Evolutionary conservation across 1,140 invertebrate genomes (phyloP).

Genomic region (Parasteatoda tepidariorum): DNA sequence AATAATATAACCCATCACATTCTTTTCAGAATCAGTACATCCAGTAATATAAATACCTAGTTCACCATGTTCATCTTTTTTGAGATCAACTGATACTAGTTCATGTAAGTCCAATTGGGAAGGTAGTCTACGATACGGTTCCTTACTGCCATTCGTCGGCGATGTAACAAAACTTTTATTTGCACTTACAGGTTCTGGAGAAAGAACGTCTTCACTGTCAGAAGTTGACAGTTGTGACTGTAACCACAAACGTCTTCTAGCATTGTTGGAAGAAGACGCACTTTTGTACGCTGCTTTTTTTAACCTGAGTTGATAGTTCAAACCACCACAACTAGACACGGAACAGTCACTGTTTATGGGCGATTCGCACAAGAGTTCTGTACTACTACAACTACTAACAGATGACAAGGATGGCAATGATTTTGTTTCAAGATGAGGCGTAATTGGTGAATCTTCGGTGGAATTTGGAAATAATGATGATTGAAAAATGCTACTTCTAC

Average conservation of each 20-base stretch:
- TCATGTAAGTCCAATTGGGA: constrained; percentile 51
- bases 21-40: constrained; percentile 76
- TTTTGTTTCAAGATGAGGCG: constrained; percentile 19
- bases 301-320: constrained; percentile 54
- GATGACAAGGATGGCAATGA: constrained; percentile 31
- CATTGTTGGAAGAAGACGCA: constrained; percentile 32
- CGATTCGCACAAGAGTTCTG: constrained; percentile 13
- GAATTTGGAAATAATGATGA: constrained; percentile 43
- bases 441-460: constrained; percentile 14
- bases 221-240: constrained; percentile 34
- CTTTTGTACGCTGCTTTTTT: constrained; percentile 54
- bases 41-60: constrained; percentile 88
- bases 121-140: constrained; percentile 24
- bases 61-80: constrained; percentile 70
- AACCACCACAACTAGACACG: constrained; percentile 16
- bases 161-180: constrained; percentile 37
- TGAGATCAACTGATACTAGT: constrained; percentile 46
- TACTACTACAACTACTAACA: constrained; percentile 23
- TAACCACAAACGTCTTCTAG: constrained; percentile 39
- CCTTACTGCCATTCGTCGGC: neutral
- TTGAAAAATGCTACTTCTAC: constrained; percentile 50
- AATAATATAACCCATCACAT: constrained; percentile 82
- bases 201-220: constrained; percentile 32
- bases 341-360: neutral
- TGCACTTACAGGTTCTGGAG: constrained; percentile 33